Percentiles rank a stretch among this genome's conserved stretches.
These are phyloP conservation scores for Terrapene triunguis DNA, from an alignment of 2,113 vertebrate species.

Conservation along the genomic window DNA sequence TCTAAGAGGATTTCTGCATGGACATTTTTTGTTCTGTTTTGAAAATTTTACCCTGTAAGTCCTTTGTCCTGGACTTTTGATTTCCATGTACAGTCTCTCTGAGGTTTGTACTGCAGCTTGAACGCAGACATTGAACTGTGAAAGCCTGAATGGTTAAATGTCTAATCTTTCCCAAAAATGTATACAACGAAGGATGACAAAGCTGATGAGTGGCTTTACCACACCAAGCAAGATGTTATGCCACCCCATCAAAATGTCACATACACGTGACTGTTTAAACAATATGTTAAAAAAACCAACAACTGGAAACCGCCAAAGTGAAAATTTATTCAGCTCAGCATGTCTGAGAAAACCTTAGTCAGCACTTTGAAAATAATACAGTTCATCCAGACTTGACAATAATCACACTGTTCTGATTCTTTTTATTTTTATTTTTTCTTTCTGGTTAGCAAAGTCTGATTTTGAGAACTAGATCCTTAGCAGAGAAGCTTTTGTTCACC, in stretches of 20 bases:
- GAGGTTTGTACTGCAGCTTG: neutral
- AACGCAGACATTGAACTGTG: neutral
- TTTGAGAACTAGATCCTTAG: neutral
- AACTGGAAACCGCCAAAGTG: neutral
- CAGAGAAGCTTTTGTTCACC: neutral
- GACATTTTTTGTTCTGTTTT: neutral
- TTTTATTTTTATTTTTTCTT: neutral
- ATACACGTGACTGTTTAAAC: neutral
- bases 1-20: accelerated
- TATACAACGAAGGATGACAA: neutral
- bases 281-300: neutral
- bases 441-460: neutral
- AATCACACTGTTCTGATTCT: neutral
- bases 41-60: neutral
- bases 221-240: neutral
- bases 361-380: neutral
- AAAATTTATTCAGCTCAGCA: neutral
- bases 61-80: neutral
- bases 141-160: neutral
- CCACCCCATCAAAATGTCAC: neutral
- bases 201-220: neutral
- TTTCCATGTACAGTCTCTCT: neutral
- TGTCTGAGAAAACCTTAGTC: neutral
- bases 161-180: neutral
- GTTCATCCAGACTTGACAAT: constrained; percentile 2